These are phyloP conservation scores for Philhelius pedissequus DNA, from an alignment of 2,888 invertebrate genomes.

Conservation along the genomic window DNA sequence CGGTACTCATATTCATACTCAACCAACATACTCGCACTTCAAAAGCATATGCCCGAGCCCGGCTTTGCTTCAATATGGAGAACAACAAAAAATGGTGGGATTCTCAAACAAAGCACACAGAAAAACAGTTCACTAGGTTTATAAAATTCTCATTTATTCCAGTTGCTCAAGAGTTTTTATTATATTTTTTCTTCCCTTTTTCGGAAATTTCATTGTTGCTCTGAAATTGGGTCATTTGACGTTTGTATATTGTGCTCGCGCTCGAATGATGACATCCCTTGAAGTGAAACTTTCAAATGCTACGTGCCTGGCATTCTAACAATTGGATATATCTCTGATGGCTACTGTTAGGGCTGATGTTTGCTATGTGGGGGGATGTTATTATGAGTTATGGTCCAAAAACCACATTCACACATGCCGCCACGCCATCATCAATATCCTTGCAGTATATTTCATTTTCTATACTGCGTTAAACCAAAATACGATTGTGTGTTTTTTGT, in stretches of 20 bases:
- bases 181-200: neutral
- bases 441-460: slow-evolving; percentile 53
- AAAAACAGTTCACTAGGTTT: slow-evolving; percentile 24
- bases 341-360: neutral
- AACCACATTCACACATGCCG: slow-evolving; percentile 44
- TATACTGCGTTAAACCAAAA: slow-evolving; percentile 54
- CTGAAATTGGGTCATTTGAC: slow-evolving; percentile 66
- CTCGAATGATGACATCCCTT: slow-evolving; percentile 62
- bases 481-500: slow-evolving; percentile 11
- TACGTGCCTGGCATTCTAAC: slow-evolving; percentile 63
- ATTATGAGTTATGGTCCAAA: slow-evolving; percentile 64
- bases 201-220: slow-evolving; percentile 48
- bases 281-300: slow-evolving; percentile 64
- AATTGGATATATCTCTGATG: slow-evolving; percentile 47
- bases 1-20: no score
- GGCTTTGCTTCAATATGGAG: neutral
- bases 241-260: slow-evolving; percentile 45
- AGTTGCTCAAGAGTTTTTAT: slow-evolving; percentile 46
- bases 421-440: slow-evolving; percentile 52
- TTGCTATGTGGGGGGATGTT: slow-evolving; percentile 18
- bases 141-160: slow-evolving; percentile 43
- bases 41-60: slow-evolving; percentile 40
- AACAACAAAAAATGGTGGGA: neutral
- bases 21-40: slow-evolving; percentile 6
- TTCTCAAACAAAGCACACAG: slow-evolving; percentile 27